Evolutionary conservation across 2,113 vertebrate genomes (phyloP).

Genomic region (Dolichallabes microphthalmus): DNA sequence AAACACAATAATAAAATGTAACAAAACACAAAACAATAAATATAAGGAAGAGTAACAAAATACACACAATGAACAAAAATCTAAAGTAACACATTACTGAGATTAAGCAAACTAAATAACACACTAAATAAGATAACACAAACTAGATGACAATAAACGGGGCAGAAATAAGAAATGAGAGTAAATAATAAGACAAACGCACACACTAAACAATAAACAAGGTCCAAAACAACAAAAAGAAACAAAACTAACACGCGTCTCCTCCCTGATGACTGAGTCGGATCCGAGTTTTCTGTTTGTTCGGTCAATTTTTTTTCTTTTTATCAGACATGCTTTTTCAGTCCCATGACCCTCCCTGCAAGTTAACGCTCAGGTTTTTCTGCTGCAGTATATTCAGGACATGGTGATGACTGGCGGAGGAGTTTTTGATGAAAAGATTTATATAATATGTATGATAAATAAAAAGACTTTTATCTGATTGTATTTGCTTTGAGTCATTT

Average conservation of each 20-base stretch:
- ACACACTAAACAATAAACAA: neutral
- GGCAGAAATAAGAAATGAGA: neutral
- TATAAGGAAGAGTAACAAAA: neutral
- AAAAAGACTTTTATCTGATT: neutral
- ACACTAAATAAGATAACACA: too few species aligned
- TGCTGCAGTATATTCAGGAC: neutral
- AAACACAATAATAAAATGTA: too few species aligned
- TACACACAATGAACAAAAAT: neutral
- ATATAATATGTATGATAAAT: too few species aligned
- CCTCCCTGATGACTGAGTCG: neutral
- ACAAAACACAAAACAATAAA: neutral
- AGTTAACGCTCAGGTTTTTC: neutral
- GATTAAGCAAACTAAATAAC: neutral
- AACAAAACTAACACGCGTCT: neutral
- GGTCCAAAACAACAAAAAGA: neutral
- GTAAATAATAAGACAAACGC: neutral
- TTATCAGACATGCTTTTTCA: too few species aligned
- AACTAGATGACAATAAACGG: too few species aligned
- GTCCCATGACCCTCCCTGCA: neutral
- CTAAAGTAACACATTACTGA: neutral
- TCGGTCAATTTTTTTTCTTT: neutral
- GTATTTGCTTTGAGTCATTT: neutral
- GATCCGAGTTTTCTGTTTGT: neutral
- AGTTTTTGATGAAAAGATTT: neutral
- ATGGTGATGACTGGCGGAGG: neutral